phyloP scores from a whole-genome alignment of 2,113 vertebrate genomes.

The Microcebus griseorufus region DNA sequence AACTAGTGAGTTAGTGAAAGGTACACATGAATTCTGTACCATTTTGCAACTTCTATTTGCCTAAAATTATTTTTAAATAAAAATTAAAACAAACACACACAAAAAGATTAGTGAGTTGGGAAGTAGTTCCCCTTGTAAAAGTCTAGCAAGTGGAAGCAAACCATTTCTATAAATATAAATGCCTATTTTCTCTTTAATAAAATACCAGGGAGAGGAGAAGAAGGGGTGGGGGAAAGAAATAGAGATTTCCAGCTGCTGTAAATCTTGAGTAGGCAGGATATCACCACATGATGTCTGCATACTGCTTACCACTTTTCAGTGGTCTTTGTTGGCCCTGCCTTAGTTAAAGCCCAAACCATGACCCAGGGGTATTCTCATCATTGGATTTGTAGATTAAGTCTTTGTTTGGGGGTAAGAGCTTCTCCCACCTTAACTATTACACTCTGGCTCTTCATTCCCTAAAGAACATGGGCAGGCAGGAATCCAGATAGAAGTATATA shows the following conservation, averaged over 20 bases:
- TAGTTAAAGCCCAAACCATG: not conserved
- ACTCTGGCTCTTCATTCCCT: not conserved
- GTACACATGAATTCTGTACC: not conserved
- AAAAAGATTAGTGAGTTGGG: not conserved
- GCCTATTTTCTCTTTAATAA: not conserved
- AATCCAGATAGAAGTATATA: not conserved
- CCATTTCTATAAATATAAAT: not conserved
- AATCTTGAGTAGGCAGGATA: slow-evolving; percentile 55
- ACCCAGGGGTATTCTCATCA: not conserved
- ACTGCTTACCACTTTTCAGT: slow-evolving; percentile 62
- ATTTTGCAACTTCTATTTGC: not conserved
- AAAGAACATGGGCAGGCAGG: not conserved
- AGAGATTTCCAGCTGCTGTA: not conserved
- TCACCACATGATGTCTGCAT: slow-evolving; percentile 31
- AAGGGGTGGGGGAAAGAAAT: not conserved
- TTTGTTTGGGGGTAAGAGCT: not conserved
- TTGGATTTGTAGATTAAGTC: slow-evolving; percentile 44
- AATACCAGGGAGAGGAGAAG: not conserved
- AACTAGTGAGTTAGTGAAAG: not conserved
- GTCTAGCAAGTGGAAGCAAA: not conserved
- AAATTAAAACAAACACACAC: not conserved
- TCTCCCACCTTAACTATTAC: not conserved
- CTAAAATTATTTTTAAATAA: slow-evolving; percentile 33
- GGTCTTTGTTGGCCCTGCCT: slow-evolving; percentile 43
- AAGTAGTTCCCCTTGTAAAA: not conserved